These are phyloP conservation scores for Ciconia boyciana DNA, from an alignment of 2,113 vertebrate species.

Conservation along the genomic window DNA sequence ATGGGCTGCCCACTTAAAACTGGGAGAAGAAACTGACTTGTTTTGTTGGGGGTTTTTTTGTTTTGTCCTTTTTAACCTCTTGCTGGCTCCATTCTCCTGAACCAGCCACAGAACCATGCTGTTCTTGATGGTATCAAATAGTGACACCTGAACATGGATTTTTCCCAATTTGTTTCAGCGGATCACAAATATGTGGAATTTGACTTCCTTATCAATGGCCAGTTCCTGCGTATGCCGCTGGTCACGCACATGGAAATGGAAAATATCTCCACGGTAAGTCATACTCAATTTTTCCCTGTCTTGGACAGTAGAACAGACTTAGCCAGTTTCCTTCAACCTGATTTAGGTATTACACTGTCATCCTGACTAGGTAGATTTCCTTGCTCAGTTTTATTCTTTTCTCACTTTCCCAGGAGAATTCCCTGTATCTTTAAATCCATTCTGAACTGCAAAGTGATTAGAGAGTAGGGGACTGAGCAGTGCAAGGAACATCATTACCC, in stretches of 20 bases:
- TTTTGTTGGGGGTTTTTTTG: neutral
- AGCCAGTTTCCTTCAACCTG: neutral
- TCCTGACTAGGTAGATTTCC: neutral
- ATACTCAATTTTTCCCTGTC: neutral
- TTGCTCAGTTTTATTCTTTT: neutral
- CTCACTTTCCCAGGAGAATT: neutral
- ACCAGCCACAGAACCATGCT: neutral
- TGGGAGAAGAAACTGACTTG: neutral
- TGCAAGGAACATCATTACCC: neutral
- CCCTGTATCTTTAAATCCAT: neutral
- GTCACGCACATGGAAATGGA: conserved; percentile 88
- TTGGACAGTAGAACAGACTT: neutral
- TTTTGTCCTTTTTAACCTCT: neutral
- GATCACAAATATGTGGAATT: conserved; percentile 93
- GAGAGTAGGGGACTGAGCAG: neutral
- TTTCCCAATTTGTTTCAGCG: conserved; percentile 69
- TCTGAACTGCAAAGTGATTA: neutral
- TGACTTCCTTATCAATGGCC: conserved; percentile 93
- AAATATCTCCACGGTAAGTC: conserved; percentile 89
- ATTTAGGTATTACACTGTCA: neutral
- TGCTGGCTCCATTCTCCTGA: neutral
- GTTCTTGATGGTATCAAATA: neutral
- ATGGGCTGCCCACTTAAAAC: neutral
- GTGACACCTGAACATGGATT: neutral
- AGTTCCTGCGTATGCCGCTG: conserved; percentile 88